Base-by-base conservation (phyloP, 1,140 invertebrate species). In the Sinonovacula constricta region DNA sequence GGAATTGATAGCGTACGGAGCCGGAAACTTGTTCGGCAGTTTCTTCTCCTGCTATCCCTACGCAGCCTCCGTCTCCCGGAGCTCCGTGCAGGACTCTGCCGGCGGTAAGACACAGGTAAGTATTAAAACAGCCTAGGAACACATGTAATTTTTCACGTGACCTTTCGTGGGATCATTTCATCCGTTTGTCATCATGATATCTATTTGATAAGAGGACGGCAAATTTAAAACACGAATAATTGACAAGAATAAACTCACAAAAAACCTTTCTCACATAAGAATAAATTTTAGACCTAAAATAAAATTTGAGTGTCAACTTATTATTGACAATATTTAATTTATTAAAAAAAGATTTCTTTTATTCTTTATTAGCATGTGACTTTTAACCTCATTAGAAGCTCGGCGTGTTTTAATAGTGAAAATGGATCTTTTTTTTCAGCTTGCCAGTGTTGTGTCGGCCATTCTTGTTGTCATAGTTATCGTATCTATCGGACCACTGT, bases 11-110 rank as follows among this genome's bases (percentile, higher is more conserved):
- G 88, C 87, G 2, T 89, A 88, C 75, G 88, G 88, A 31, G 57
- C 71, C 10, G 84, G 87, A 3, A 88, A 87, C 24, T 70, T 88
- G 15, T 84, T 89, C 71, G 87, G 88, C 0, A 88, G 87, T 0
- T 88, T 88, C 56, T 89, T 89, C 72, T 85, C 83, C 56, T 88
- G 87, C 67, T 93, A 92, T 79, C 91, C 93, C 5, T 90, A 90
- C 59, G 90, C 92, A 31, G 92, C 92, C 7, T 93, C 92, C 14
- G 87, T 93, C 81, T 92, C 90, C 54, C 89, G 90, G 72, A 92
- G 88, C 82, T 88, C 89, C 70, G 91, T 91, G 36, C 92, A 91
- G 85, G 91, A 92, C 79, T 89, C 88, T 7, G 87, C 90, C 14
- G 92, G 92, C 18, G 92, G 92, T 0, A 86, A 85, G 76, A 91